Percentiles rank a stretch among this genome's conserved stretches.
Evolutionary conservation across 2,888 invertebrate genomes (phyloP).

Genomic region (Spisula solida): DNA sequence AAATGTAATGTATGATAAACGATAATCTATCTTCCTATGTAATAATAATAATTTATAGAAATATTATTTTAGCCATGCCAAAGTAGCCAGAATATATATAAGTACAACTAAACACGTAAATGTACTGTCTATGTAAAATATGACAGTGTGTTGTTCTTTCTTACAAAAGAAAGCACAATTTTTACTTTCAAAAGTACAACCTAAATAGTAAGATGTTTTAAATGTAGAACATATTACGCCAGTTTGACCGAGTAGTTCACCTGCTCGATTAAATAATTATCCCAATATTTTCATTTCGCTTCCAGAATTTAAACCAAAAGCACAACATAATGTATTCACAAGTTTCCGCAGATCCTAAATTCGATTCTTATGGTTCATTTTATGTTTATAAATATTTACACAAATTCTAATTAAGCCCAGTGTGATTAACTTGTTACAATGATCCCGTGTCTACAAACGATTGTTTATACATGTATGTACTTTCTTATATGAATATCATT

Average conservation of each 20-base stretch:
- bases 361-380: background rate
- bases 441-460: background rate
- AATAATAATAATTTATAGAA: no score
- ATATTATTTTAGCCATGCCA: no score
- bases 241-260: background rate
- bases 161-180: no score
- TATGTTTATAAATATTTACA: background rate
- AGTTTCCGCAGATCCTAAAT: background rate
- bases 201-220: no score
- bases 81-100: no score
- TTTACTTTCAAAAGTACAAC: no score
- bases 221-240: background rate
- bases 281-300: background rate
- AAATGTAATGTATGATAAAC: no score
- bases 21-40: no score
- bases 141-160: no score
- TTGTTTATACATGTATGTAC: background rate
- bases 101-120: no score
- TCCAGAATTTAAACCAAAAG: background rate
- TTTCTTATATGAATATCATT: background rate
- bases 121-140: no score
- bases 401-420: background rate
- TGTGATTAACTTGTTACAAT: background rate
- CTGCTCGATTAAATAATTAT: background rate
- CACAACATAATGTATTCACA: slow-evolving; percentile 5